These are phyloP conservation scores for Macaca mulatta DNA, from an alignment of 2,113 vertebrate species.

Conservation along the genomic window DNA sequence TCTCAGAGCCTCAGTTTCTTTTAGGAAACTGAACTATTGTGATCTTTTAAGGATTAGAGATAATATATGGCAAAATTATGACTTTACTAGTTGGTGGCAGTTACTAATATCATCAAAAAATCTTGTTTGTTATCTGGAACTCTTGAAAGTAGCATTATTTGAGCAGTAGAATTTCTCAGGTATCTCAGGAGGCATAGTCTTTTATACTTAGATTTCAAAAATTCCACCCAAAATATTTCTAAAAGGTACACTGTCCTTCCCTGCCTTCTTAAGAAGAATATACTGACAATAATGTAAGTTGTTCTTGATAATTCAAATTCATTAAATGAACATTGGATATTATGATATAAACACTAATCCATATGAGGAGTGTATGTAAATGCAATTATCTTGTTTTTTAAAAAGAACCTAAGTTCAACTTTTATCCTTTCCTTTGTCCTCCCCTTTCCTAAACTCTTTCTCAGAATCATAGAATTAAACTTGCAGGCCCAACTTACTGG, in stretches of 20 bases:
- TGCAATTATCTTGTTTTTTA: not conserved
- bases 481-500: not conserved
- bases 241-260: not conserved
- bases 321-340: not conserved
- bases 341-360: not conserved
- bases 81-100: not conserved
- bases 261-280: not conserved
- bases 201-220: not conserved
- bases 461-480: not conserved
- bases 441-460: not conserved
- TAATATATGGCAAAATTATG: not conserved
- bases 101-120: not conserved
- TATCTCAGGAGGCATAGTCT: not conserved
- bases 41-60: not conserved
- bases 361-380: not conserved
- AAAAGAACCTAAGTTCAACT: not conserved
- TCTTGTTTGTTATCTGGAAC: not conserved
- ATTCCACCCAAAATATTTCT: not conserved
- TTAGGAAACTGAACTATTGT: not conserved
- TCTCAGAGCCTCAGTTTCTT: not conserved
- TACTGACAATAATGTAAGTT: not conserved
- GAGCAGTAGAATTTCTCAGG: not conserved
- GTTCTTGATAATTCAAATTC: not conserved
- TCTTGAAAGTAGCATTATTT: not conserved
- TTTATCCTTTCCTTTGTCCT: too few relatives aligned